Base-by-base conservation (phyloP, 2,888 invertebrate genomes). In the Palloptera scutellata region DNA sequence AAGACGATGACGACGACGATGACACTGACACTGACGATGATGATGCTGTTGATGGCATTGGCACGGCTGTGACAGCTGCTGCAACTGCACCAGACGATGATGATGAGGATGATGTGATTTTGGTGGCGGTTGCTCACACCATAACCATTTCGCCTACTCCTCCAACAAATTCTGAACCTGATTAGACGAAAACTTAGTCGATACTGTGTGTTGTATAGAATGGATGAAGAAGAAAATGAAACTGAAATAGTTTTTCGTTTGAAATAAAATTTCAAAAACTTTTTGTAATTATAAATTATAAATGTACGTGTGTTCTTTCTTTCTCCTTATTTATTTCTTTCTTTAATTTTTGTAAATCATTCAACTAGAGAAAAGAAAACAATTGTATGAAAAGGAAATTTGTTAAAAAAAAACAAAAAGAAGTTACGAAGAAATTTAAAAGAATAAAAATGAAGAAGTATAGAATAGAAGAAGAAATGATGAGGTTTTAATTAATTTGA, bases 161-260 rank as follows among this genome's bases (percentile, higher is more conserved):
- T 66, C 54, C 55, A 67, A 73, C 71, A 71, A 67, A 73, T 71
- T 72, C 69, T 72, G 72, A 73, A 73, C 73, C 73, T 73, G 73
- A 73, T 73, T 71, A 71, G 68, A 70, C 55, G 61, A 55, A 30
- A 45, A 30, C 30, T 4, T 30, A 4, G 30, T 30, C 2, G 30
- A 6, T 30, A 30, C 30, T 4, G 6, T 30, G 30, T 30, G 6
- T 4, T 30, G 30, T 30, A 30, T 4, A 30, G 30, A 30, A 30
- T n/a, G n/a, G n/a, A 30, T 30, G 30, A 30, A 30, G 30, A 30
- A 30, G 6, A 30, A 58, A 20, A 58, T 64, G 58, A 52, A 12
- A 5, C 42, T 58, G 53, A 20, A 30, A 41, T 64, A 59, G 52
- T 59, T 59, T 64, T 59, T 64, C 53, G 58, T 19, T 52, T 64